A percentile compares a stretch with the other conserved stretches of the same genome.
phyloP scores from a whole-genome alignment of 2,888 invertebrate genomes.

The Sinelater perroti region DNA sequence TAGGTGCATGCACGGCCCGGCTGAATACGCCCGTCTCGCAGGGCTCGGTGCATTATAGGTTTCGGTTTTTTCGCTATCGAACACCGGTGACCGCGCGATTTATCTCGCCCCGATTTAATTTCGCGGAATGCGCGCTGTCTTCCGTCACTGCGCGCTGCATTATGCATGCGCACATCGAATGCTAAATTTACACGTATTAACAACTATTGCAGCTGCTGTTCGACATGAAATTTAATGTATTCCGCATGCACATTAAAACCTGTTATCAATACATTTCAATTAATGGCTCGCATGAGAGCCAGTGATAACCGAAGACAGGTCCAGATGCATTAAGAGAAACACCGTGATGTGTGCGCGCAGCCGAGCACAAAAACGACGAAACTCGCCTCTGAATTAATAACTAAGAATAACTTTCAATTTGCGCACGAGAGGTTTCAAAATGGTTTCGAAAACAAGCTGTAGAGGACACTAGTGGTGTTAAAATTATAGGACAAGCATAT shows the following conservation, averaged over 20 bases:
- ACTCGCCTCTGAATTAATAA: no score
- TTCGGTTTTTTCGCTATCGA: conserved; percentile 19
- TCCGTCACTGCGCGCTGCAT: conserved; percentile 16
- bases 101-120: conserved; percentile 24
- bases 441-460: no score
- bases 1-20: conserved; percentile 8
- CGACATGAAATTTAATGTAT: conserved; percentile 7
- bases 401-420: no score
- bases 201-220: conserved; percentile 31
- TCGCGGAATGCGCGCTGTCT: conserved; percentile 21
- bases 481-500: no score
- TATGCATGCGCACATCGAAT: conserved; percentile 22
- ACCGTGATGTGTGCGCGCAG: no score
- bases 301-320: no score
- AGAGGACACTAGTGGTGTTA: no score
- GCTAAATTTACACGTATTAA: conserved; percentile 21
- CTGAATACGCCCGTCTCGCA: conserved; percentile 6
- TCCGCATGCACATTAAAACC: conserved; percentile 8
- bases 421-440: no score
- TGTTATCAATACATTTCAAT: conserved; percentile 4
- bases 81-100: conserved; percentile 7
- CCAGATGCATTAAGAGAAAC: no score
- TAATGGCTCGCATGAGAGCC: no score
- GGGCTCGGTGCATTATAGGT: conserved; percentile 5
- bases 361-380: no score